Evolutionary conservation across 2,888 invertebrate genomes (phyloP).

Genomic region (Trissolcus brochymenae): DNA sequence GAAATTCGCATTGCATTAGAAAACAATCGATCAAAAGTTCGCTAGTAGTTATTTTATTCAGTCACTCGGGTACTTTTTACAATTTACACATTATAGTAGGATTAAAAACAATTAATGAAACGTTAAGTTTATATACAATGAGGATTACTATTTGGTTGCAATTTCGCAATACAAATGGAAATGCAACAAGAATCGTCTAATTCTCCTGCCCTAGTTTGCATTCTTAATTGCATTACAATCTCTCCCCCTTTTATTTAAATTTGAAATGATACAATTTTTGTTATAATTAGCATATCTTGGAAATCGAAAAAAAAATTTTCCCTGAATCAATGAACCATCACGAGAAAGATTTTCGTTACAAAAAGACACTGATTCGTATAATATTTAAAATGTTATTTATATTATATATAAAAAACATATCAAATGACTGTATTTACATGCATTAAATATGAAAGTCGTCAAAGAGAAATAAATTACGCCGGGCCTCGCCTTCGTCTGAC

Average conservation of each 20-base stretch:
- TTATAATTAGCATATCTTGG: no score
- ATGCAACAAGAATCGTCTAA: constrained; percentile 26
- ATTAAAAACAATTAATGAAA: constrained; percentile 7
- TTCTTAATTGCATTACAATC: background rate
- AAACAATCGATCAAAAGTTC: background rate
- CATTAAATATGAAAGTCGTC: constrained; percentile 67
- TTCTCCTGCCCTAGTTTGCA: constrained; percentile 10
- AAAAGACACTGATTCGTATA: no score
- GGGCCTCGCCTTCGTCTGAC: constrained; percentile 67
- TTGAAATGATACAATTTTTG: no score
- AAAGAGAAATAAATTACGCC: constrained; percentile 26
- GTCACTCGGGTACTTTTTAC: background rate
- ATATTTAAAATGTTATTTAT: no score
- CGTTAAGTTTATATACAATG: constrained; percentile 13
- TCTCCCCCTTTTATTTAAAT: no score
- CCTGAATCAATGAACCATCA: no score
- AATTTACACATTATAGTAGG: background rate
- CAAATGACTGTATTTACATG: constrained; percentile 70
- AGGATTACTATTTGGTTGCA: constrained; percentile 32
- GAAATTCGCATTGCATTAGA: background rate
- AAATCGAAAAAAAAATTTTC: no score
- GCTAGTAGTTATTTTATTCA: background rate
- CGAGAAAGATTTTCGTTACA: no score
- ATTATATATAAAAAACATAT: constrained; percentile 50
- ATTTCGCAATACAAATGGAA: constrained; percentile 16